Evolutionary conservation across 2,113 vertebrate species (phyloP), one percentile per base, ranked within the genome.

Genomic region (Silurus asotus): DNA sequence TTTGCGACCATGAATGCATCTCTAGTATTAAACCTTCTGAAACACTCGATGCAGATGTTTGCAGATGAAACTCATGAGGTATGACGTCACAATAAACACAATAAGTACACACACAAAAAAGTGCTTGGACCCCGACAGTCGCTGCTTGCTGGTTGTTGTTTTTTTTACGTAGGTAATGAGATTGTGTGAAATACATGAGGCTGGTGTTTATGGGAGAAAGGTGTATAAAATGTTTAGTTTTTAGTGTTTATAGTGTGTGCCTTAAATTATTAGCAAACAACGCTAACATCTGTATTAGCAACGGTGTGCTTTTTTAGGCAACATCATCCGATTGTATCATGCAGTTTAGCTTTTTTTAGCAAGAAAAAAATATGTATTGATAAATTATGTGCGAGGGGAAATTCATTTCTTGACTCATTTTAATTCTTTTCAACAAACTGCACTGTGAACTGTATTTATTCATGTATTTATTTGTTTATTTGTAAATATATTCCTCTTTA

Each of bases 371-470:
- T 51, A 14, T 70, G 45, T 82, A 20, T 8, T 9, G 8, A 45
- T 74, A 4, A 3, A 70, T 53, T 76, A 19, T 61, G 76, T 17
- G 23, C 62, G 45, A 37, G 14, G 48, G 61, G 48, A 56, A n/a
- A 55, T 28, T 4, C 17, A 6, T 48, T 72, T 48, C 45, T 28
- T 11, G 45, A 72, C 15, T 23, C 28, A 4, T 61, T 59, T 59
- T 14, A 70, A 77, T 67, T 58, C 74, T 83, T 87, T 88, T 84
- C 82, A 84, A 90, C 77, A 80, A 80, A 84, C 49, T 86, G 81
- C 89, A 91, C 88, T 90, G 90, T 90, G 88, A 90, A 87, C 88
- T 88, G 65, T 83, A 90, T 74, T 49, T 64, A 82, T 85, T 19
- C 56, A 56, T 86, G 55, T 80, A 70, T 80, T 51, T 56, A 58